These are phyloP conservation scores for Eucera pruinosa DNA, from an alignment of 2,888 invertebrate species.

Conservation along the genomic window DNA sequence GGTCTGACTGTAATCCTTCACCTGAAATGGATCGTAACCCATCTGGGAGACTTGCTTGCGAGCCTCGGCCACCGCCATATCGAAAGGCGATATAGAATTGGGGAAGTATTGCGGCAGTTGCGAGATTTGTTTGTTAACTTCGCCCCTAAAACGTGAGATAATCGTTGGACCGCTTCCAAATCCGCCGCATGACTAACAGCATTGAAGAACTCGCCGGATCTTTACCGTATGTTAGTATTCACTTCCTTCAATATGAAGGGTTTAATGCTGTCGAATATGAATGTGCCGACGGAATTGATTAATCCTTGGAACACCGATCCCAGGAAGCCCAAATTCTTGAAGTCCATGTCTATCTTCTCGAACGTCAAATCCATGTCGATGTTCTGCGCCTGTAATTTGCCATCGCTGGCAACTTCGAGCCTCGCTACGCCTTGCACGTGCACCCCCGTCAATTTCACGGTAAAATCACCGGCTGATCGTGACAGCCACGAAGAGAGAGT, in stretches of 20 bases:
- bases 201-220: background rate
- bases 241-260: slow-evolving; percentile 92
- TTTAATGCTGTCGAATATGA: slow-evolving; percentile 94
- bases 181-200: too few species aligned
- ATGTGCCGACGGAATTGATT: slow-evolving; percentile 92
- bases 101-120: slow-evolving; percentile 91
- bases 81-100: slow-evolving; percentile 93
- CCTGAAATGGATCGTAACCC: slow-evolving; percentile 90
- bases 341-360: slow-evolving; percentile 91
- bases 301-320: slow-evolving; percentile 89
- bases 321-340: slow-evolving; percentile 92
- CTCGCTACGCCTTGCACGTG: slow-evolving; percentile 89
- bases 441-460: slow-evolving; percentile 90
- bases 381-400: slow-evolving; percentile 90
- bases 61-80: slow-evolving; percentile 91
- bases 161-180: too few species aligned
- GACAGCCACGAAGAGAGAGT: slow-evolving; percentile 89
- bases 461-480: slow-evolving; percentile 91
- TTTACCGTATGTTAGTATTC: slow-evolving; percentile 87
- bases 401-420: slow-evolving; percentile 90
- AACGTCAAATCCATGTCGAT: slow-evolving; percentile 93
- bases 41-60: slow-evolving; percentile 88
- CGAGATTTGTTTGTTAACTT: slow-evolving; percentile 90
- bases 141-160: slow-evolving; percentile 84
- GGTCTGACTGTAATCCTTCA: slow-evolving; percentile 90